phyloP scores from a whole-genome alignment of 2,797 vertebrate species.

The Chrysocyon brachyurus region DNA sequence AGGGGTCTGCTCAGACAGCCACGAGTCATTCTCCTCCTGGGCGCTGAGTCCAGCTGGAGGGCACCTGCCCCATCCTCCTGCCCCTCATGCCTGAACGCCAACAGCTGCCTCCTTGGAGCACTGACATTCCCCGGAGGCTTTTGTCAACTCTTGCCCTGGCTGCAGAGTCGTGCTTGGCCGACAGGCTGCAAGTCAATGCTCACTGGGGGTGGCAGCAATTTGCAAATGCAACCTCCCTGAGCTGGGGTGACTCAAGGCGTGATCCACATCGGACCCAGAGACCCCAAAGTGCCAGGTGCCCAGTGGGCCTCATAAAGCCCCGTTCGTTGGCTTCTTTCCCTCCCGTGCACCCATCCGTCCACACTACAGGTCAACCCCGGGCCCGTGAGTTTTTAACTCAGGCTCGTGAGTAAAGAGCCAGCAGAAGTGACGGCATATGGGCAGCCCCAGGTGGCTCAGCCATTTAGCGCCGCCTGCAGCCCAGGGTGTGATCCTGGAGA shows the following conservation, averaged over 20 bases:
- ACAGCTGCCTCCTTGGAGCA: rapidly evolving
- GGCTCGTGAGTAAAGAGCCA: rapidly evolving
- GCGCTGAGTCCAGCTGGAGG: too few species aligned
- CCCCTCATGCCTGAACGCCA: neutral
- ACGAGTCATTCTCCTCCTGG: rapidly evolving
- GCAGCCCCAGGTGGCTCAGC: too few species aligned
- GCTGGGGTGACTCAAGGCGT: too few species aligned
- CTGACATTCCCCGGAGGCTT: rapidly evolving
- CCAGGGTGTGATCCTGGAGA: too few species aligned
- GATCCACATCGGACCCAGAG: rapidly evolving
- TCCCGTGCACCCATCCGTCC: rapidly evolving
- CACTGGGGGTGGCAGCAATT: rapidly evolving
- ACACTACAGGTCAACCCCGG: rapidly evolving
- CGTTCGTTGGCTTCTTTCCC: too few species aligned
- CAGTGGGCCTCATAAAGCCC: rapidly evolving
- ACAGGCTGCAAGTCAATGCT: rapidly evolving
- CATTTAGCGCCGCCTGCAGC: too few species aligned
- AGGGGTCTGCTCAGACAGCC: neutral
- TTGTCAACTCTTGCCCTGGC: neutral
- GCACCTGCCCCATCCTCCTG: neutral
- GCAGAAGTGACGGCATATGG: neutral
- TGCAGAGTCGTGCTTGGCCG: neutral
- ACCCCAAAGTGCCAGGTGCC: neutral
- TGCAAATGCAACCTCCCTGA: rapidly evolving
- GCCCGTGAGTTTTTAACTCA: neutral